Base-by-base conservation (phyloP, 2,888 invertebrate genomes). In the Andrena flavipes region DNA sequence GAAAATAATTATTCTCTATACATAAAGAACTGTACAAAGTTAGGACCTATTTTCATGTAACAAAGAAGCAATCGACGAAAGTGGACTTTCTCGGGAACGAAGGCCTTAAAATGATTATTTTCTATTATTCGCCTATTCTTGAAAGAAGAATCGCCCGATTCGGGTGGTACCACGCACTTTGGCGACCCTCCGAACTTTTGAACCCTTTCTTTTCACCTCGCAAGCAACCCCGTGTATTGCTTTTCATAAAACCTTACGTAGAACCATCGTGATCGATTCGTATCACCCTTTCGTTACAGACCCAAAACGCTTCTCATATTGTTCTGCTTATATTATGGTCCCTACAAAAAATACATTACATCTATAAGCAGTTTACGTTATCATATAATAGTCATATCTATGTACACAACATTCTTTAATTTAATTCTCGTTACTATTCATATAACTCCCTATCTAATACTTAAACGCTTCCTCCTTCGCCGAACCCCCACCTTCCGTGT, bases 291-390 rank as follows among this genome's bases (percentile, higher is more conserved):
- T 79, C 81, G 42, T 42, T 62, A 71, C 71, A 48, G 71, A 60
- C 85, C 72, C 33, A 76, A 77, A 74, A 80, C 35, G 13, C 48
- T 62, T 70, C 62, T 74, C 84, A 84, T 86, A 86, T 88, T 84
- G 75, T 80, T 90, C 87, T 84, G 88, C 92, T 92, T 91, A 90
- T 84, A 79, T 89, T 91, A 92, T 92, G 92, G 92, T 92, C 92
- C 92, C 92, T 92, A 92, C 91, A 92, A 92, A 92, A 92, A 92
- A 92, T 92, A 92, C 92, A 88, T 89, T 92, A 92, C 88, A 89
- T 92, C 91, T 92, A 92, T 92, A 92, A 92, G 92, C 92, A 89
- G 86, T 87, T 91, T 92, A 89, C 81, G 76, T 80, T 82, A 84
- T 80, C 62, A 56, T 88, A 73, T 72, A 84, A 88, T 88, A 85